Percentiles rank a stretch among this genome's conserved stretches.
Evolutionary conservation across 2,888 invertebrate species (phyloP).

Genomic region (Pyrrhia umbra): DNA sequence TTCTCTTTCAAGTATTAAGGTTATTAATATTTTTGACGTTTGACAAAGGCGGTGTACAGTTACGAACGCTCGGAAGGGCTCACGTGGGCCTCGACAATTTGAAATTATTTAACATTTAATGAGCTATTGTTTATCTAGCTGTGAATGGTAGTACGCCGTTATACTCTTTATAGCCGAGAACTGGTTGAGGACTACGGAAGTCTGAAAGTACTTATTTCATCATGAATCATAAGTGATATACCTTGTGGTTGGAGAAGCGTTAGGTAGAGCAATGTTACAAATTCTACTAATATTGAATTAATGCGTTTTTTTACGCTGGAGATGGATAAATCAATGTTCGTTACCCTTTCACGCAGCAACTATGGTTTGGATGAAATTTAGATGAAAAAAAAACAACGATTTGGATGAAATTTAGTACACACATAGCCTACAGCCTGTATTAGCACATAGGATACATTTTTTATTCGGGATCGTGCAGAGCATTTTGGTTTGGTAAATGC

Average conservation of each 20-base stretch:
- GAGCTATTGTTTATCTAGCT: conserved; percentile 34
- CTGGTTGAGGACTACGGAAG: not conserved
- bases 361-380: too few relatives aligned
- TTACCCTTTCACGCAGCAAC: too few relatives aligned
- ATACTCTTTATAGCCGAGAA: not conserved
- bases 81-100: conserved; percentile 24
- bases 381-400: too few relatives aligned
- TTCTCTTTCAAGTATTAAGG: conserved; percentile 34
- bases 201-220: not conserved
- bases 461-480: not conserved
- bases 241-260: not conserved
- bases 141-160: conserved; percentile 8
- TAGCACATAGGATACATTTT: too few relatives aligned
- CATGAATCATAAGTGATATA: not conserved
- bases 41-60: conserved; percentile 30
- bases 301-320: too few relatives aligned
- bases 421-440: too few relatives aligned
- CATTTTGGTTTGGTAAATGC: not conserved
- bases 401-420: too few relatives aligned
- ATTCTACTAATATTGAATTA: too few relatives aligned
- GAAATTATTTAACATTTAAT: conserved; percentile 48
- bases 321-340: too few relatives aligned
- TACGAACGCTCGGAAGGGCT: conserved; percentile 21
- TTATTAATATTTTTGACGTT: conserved; percentile 40
- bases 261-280: too few relatives aligned